Percentiles rank a stretch among this genome's conserved stretches.
Evolutionary conservation across 2,797 vertebrate genomes (phyloP).

Genomic region (Tenualosa ilisha): DNA sequence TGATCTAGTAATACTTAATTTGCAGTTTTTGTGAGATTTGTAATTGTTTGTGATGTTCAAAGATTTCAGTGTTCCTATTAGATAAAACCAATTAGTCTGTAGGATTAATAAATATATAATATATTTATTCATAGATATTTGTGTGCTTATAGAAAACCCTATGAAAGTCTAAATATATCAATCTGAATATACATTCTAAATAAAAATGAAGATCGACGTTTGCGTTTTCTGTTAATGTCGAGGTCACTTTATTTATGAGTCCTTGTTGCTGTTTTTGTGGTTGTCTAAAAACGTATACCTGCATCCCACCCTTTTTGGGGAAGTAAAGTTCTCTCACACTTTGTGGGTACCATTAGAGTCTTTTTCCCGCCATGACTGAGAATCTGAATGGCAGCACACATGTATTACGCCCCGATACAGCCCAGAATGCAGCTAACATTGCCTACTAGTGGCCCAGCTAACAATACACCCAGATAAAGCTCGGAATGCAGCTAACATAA

Average conservation of each 20-base stretch:
- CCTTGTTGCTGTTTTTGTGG: background rate
- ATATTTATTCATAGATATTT: conserved; percentile 3
- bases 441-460: too few species aligned
- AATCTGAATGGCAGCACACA: background rate
- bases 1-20: background rate
- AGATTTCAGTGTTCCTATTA: background rate
- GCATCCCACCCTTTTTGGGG: background rate
- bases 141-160: conserved; percentile 23
- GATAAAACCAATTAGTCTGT: background rate
- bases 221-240: background rate
- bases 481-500: too few species aligned
- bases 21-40: background rate
- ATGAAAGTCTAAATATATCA: conserved; percentile 24
- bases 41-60: background rate
- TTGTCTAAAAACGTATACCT: background rate
- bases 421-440: too few species aligned
- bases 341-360: too few species aligned
- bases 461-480: too few species aligned
- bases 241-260: background rate
- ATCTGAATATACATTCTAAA: conserved; percentile 16
- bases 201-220: background rate
- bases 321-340: background rate
- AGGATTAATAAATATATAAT: background rate
- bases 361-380: background rate
- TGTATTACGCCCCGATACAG: background rate